phyloP scores from a whole-genome alignment of 2,888 invertebrate species.

The Drosophila peninsularis region DNA sequence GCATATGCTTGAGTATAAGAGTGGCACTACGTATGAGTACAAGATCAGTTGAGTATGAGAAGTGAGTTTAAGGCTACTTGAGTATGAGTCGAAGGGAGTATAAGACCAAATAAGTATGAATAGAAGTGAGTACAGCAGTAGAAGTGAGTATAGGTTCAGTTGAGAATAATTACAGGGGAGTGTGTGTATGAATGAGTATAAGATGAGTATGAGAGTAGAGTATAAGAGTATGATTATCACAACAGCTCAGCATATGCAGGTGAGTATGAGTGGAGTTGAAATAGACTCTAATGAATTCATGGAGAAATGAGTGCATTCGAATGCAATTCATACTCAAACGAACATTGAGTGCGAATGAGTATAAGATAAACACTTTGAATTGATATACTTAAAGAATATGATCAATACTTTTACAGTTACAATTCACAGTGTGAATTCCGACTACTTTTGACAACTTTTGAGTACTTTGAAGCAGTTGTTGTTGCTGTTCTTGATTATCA shows the following conservation, averaged over 20 bases:
- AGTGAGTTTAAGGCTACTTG: not conserved
- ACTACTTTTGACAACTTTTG: not conserved
- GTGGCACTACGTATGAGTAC: not conserved
- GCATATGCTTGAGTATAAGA: not conserved
- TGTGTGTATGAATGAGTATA: not conserved
- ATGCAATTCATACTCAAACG: not conserved
- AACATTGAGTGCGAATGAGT: not conserved
- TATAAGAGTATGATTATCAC: not conserved
- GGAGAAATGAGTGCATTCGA: not conserved
- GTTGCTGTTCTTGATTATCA: conserved; percentile 21
- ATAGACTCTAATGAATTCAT: not conserved
- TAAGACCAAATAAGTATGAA: not conserved
- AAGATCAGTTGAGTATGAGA: not conserved
- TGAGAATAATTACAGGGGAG: not conserved
- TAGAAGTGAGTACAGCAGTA: not conserved
- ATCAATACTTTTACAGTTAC: not conserved
- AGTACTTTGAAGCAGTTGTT: not conserved
- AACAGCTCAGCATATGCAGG: too few relatives aligned
- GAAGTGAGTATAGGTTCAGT: too few relatives aligned
- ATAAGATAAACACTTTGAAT: not conserved
- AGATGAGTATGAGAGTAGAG: not conserved
- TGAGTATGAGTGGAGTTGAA: not conserved
- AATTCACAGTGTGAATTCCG: not conserved
- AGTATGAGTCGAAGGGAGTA: not conserved
- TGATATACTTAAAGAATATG: not conserved